Conservation (phyloP, 2,888 invertebrate species). For the Acronicta leporina region DNA sequence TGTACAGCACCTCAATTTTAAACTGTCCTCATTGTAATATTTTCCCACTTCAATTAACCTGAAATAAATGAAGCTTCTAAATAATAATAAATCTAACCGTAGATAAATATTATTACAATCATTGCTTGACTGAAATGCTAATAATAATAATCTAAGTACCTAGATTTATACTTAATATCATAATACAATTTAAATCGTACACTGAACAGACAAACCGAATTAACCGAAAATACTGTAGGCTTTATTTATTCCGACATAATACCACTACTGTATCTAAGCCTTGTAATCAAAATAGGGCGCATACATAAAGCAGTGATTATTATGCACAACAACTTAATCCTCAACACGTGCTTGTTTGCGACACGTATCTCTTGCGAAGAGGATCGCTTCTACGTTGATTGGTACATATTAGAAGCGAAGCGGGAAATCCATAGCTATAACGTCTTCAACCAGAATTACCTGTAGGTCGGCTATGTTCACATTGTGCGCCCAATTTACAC, state of each 20-base stretch:
- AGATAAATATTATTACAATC: no score
- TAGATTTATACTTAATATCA: no score
- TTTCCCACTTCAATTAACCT: no score
- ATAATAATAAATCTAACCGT: no score
- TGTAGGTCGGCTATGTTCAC: background rate
- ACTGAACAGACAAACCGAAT: conserved; percentile 8
- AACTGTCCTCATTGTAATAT: no score
- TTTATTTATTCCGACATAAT: conserved; percentile 23
- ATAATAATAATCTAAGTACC: no score
- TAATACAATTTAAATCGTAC: background rate
- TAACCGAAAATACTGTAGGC: conserved; percentile 9
- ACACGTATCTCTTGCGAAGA: conserved; percentile 76
- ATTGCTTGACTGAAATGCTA: no score
- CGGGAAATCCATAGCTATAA: conserved; percentile 21
- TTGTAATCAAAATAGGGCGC: conserved; percentile 74
- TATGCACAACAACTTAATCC: conserved; percentile 80
- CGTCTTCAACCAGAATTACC: background rate
- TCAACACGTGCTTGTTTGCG: conserved; percentile 76
- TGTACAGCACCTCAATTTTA: no score
- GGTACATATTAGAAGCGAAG: conserved; percentile 34
- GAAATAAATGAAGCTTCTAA: no score
- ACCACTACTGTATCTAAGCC: conserved; percentile 62
- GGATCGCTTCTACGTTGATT: conserved; percentile 45
- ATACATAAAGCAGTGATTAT: conserved; percentile 69
- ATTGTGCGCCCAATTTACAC: no score